Percentiles rank a stretch among this genome's conserved stretches.
These are phyloP conservation scores for Artemisiospiza belli DNA, from an alignment of 2,113 vertebrate species.

Conservation along the genomic window DNA sequence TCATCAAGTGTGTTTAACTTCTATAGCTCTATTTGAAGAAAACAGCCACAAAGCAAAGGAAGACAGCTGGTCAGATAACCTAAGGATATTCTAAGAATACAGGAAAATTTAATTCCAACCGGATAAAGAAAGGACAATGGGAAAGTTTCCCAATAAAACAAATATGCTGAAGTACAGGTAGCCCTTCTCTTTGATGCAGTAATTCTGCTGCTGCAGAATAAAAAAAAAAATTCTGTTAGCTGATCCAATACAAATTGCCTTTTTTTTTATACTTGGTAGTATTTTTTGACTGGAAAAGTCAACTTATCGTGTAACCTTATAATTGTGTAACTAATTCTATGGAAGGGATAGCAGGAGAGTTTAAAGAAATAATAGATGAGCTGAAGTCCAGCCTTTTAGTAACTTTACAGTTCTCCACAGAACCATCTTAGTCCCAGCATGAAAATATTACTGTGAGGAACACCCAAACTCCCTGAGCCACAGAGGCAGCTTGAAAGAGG, in stretches of 20 bases:
- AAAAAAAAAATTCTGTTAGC: not conserved
- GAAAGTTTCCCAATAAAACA: not conserved
- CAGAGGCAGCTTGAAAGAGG: not conserved
- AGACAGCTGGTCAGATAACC: not conserved
- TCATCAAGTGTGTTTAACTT: not conserved
- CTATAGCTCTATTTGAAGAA: not conserved
- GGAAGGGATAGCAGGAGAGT: not conserved
- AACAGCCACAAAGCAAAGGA: not conserved
- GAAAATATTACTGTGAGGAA: not conserved
- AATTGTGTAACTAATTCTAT: not conserved
- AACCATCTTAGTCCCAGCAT: not conserved
- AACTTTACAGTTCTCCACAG: not conserved
- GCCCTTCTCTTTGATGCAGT: not conserved
- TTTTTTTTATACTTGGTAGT: not conserved
- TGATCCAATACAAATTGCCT: not conserved
- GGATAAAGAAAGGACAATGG: not conserved
- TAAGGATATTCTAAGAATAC: not conserved
- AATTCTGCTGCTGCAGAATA: not conserved
- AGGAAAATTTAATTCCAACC: not conserved
- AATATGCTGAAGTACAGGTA: not conserved
- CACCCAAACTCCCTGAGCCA: not conserved
- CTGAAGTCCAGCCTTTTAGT: not conserved
- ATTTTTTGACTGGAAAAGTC: not conserved
- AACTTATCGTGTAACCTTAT: not conserved
- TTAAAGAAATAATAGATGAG: not conserved